A percentile compares a stretch with the other conserved stretches of the same genome.
Conservation (phyloP, 2,113 vertebrate genomes). For the Mus musculus region GRCm39 chr10:13340001-13340500, state of each 20-base stretch:
- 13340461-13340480: neutral
- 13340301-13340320: neutral
- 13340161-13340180: neutral
- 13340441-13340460: neutral
- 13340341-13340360: neutral
- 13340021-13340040: neutral
- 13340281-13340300: neutral
- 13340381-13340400: neutral
- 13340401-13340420: neutral
- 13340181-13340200: neutral
- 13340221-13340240: neutral
- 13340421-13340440: neutral
- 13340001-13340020: neutral
- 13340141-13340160: neutral
- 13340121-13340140: neutral
- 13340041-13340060: neutral
- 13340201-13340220: neutral
- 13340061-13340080: neutral
- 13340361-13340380: conserved; percentile 29
- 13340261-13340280: neutral
- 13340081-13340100: neutral
- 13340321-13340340: neutral
- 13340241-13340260: neutral
- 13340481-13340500: neutral
- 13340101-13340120: neutral